Percentiles rank a stretch among this genome's conserved stretches.
These are phyloP conservation scores for Peromyscus leucopus DNA, from an alignment of 2,113 vertebrate species.

Conservation along the genomic window DNA sequence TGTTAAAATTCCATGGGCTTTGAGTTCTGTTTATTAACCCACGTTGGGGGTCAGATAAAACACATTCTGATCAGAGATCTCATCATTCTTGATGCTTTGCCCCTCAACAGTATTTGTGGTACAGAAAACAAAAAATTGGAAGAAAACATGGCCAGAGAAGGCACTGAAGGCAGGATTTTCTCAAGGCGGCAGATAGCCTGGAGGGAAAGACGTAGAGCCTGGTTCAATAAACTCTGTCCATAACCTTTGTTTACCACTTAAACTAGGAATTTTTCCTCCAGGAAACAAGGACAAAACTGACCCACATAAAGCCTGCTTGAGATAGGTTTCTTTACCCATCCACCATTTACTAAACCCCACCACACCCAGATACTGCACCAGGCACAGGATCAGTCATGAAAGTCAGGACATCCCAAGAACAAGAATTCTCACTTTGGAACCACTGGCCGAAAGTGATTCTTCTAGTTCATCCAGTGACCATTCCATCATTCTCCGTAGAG, in stretches of 20 bases:
- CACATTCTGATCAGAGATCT: not conserved
- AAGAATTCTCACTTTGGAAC: not conserved
- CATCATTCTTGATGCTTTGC: not conserved
- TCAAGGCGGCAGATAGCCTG: not conserved
- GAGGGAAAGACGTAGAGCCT: not conserved
- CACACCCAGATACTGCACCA: not conserved
- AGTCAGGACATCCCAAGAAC: not conserved
- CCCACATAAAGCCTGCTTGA: not conserved
- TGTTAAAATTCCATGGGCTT: constrained; percentile 31
- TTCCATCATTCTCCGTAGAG: not conserved
- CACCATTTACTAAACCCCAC: not conserved
- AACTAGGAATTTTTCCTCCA: not conserved
- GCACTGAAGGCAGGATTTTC: not conserved
- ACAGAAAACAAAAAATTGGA: not conserved
- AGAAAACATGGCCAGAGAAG: not conserved
- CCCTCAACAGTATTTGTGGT: constrained; percentile 11
- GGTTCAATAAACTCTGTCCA: not conserved
- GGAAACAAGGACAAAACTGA: not conserved
- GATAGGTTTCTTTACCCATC: not conserved
- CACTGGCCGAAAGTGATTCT: too few relatives aligned
- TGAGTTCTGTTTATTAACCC: not conserved
- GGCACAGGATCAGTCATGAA: not conserved
- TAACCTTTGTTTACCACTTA: not conserved
- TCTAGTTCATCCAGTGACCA: not conserved
- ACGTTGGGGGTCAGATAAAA: not conserved